Base-by-base conservation (phyloP, 2,113 vertebrate species). In the Pantherophis guttatus region DNA sequence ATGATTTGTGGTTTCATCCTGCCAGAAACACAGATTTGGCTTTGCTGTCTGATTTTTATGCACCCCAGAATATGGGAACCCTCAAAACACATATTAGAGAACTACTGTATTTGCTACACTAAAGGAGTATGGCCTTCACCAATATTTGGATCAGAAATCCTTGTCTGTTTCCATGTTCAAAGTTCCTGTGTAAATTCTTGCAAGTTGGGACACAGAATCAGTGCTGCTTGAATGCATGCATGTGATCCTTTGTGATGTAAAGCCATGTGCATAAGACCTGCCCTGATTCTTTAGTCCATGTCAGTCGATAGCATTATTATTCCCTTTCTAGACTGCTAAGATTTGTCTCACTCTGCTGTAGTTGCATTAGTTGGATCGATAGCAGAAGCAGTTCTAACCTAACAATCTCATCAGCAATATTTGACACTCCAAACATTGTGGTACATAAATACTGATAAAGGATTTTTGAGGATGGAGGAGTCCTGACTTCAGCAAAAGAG, bases 351-450 rank as follows among this genome's bases (percentile, higher is more conserved):
- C 89, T 90, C 48, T 44, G 89, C 75, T 93, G 57, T 9, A 86
- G 48, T 52, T 86, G 92, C 88, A 90, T 93, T 65, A 90, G 89
- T 65, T 90, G 92, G 89, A 90, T 93, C 92, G 87, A 93, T 90
- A 93, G 55, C 55, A 90, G 55, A 93, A 90, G 90, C 44, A 7
- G 12, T 55, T 86, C 52, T 93, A 93, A 90, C 55, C 23, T 58
- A 54, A 52, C 48, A 87, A 87, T 50, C n/a, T 87, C 89, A 54
- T 90, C 89, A 90, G 75, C 88, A 62, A 44, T 90, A 54, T 48
- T 52, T 90, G 54, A 44, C 44, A 48, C 55, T 59, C 90, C 48
- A 54, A 58, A 33, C 19, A 23, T 5, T 50, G 58, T n/a, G 52
- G 87, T 24, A 24, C 15, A 65, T 33, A 87, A 24, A 87, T 53